These are phyloP conservation scores for Pseudobourletiella spinata DNA, from an alignment of 1,140 invertebrate species.

Conservation along the genomic window DNA sequence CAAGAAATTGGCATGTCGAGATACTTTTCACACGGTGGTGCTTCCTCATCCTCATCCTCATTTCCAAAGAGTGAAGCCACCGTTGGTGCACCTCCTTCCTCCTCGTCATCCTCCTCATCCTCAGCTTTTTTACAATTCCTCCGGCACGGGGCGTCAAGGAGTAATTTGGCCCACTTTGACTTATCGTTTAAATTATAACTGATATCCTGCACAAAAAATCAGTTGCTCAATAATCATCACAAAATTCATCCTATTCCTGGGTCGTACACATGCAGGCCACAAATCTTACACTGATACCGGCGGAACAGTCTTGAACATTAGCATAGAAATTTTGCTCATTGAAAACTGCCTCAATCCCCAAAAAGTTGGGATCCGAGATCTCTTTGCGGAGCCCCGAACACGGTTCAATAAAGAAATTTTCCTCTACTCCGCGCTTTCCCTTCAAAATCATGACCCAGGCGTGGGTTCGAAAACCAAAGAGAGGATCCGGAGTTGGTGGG, in stretches of 20 bases:
- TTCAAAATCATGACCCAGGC: conserved; percentile 68
- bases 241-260: too few relatives aligned
- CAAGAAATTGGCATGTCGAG: conserved; percentile 71
- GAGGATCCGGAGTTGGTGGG: conserved; percentile 45
- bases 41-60: conserved; percentile 41
- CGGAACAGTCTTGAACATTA: conserved; percentile 54
- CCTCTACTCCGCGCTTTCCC: conserved; percentile 49
- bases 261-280: too few relatives aligned
- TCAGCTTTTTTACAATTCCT: conserved; percentile 32
- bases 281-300: conserved; percentile 37
- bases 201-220: conserved; percentile 37
- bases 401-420: conserved; percentile 73
- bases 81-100: conserved; percentile 38
- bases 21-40: conserved; percentile 55
- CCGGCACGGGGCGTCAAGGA: conserved; percentile 54
- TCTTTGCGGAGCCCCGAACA: conserved; percentile 57
- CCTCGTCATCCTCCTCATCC: conserved; percentile 40
- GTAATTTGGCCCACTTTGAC: conserved; percentile 55
- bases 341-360: conserved; percentile 73
- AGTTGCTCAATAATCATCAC: neutral
- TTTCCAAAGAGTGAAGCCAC: conserved; percentile 32
- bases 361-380: conserved; percentile 53
- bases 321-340: conserved; percentile 82
- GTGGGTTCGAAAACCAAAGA: conserved; percentile 64
- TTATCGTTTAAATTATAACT: conserved; percentile 45